Base-by-base conservation (phyloP, 2,888 invertebrate genomes). In the Rhagophthalmus giganteus region DNA sequence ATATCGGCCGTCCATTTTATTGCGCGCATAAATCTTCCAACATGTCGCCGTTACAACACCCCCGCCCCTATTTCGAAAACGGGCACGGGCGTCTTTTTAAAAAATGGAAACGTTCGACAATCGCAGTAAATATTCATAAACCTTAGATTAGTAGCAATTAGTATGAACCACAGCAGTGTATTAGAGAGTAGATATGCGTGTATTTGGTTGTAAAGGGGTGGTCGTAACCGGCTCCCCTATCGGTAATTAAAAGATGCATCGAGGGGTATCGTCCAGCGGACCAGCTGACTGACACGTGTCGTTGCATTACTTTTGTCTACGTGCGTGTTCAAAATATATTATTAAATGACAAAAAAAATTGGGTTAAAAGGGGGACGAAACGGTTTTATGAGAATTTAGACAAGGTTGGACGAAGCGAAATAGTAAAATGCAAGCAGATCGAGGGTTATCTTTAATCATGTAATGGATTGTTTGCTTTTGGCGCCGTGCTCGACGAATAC, bases 71-170 rank as follows among this genome's bases (percentile, higher is more conserved):
- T n/a, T n/a, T n/a, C n/a, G n/a, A n/a, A n/a, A n/a, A n/a, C n/a
- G n/a, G n/a, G n/a, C n/a, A n/a, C n/a, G n/a, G n/a, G n/a, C n/a
- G n/a, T n/a, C n/a, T n/a, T n/a, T n/a, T n/a, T n/a, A n/a, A n/a
- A n/a, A n/a, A n/a, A n/a, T n/a, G n/a, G n/a, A n/a, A n/a, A n/a
- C n/a, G n/a, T n/a, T n/a, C n/a, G n/a, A n/a, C n/a, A n/a, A n/a
- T n/a, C n/a, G n/a, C n/a, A n/a, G 58, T 62, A 60, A 62, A 62
- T 62, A 62, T 59, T 59, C 54, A 59, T 60, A 57, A 56, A 58
- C 48, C 40, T 30, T 39, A 54, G 54, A 62, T 62, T 62, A 60
- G 57, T 59, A 57, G 55, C 58, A 62, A 60, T 62, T 59, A 58
- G 55, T 52, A 47, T 30, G 48, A 54, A 59, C 57, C 59, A 45